Conservation (phyloP, 2,888 invertebrate genomes). For the Ceraclea dissimilis region DNA sequence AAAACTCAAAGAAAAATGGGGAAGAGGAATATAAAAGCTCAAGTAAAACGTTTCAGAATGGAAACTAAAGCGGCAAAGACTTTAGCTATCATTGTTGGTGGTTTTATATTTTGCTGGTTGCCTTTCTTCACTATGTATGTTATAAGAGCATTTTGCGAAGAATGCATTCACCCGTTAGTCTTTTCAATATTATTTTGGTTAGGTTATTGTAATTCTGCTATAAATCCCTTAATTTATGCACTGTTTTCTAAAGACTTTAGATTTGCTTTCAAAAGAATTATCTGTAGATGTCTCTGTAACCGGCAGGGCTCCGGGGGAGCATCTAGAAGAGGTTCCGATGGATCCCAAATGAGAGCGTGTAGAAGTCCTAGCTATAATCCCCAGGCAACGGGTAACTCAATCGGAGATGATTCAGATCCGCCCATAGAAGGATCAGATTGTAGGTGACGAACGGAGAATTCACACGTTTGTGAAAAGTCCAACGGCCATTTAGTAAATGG, state of each 20-base stretch:
- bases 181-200: slow-evolving; percentile 95
- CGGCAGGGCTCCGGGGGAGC: slow-evolving; percentile 33
- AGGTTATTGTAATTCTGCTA: slow-evolving; percentile 94
- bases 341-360: slow-evolving; percentile 46
- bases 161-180: slow-evolving; percentile 75
- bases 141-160: slow-evolving; percentile 77
- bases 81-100: slow-evolving; percentile 92
- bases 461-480: slow-evolving; percentile 21
- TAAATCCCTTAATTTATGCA: slow-evolving; percentile 93
- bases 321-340: slow-evolving; percentile 50
- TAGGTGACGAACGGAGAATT: slow-evolving; percentile 43
- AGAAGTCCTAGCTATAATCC: slow-evolving; percentile 51
- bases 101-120: slow-evolving; percentile 94
- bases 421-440: slow-evolving; percentile 44
- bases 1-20: slow-evolving; percentile 66
- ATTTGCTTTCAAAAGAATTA: slow-evolving; percentile 87
- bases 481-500: slow-evolving; percentile 21
- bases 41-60: slow-evolving; percentile 87
- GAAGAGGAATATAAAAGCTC: slow-evolving; percentile 82
- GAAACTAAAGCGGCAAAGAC: slow-evolving; percentile 97
- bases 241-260: slow-evolving; percentile 92
- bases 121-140: slow-evolving; percentile 96
- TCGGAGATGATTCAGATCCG: slow-evolving; percentile 50
- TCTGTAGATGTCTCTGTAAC: slow-evolving; percentile 74
- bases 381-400: slow-evolving; percentile 43